Evolutionary conservation across 2,797 vertebrate species (phyloP).

Genomic region (Channallabes apus): DNA sequence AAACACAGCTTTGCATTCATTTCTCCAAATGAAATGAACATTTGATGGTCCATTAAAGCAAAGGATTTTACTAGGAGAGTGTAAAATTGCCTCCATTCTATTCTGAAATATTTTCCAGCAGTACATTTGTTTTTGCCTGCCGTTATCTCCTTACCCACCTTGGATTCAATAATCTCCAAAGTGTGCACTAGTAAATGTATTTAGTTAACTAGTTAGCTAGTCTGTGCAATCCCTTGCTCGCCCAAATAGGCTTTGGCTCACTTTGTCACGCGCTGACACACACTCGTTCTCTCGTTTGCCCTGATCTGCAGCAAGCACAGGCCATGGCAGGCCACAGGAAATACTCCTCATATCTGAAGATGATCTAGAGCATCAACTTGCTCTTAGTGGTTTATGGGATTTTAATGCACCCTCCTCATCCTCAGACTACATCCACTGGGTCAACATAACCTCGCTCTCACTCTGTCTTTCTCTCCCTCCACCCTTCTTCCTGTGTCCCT

Average conservation of each 20-base stretch:
- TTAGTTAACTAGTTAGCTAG: no score
- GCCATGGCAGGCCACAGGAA: constrained; percentile 71
- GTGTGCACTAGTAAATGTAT: background rate
- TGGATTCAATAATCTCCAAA: background rate
- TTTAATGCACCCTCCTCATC: constrained; percentile 61
- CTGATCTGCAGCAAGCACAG: constrained; percentile 72
- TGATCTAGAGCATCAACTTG: constrained; percentile 75
- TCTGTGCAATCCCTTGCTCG: background rate
- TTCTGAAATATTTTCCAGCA: background rate
- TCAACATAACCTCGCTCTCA: constrained; percentile 39
- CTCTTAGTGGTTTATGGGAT: constrained; percentile 69
- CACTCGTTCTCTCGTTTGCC: constrained; percentile 29
- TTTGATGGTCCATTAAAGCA: background rate
- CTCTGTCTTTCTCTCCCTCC: constrained; percentile 22
- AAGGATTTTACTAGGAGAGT: background rate
- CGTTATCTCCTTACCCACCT: background rate
- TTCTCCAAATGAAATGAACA: background rate
- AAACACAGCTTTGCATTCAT: background rate
- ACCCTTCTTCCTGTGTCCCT: constrained; percentile 13
- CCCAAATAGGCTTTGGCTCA: background rate
- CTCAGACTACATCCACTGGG: background rate
- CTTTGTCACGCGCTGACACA: background rate
- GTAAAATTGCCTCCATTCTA: background rate
- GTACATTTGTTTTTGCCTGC: background rate
- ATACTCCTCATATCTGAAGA: constrained; percentile 79